Evolutionary conservation across 1,140 invertebrate genomes (phyloP), one percentile per base, ranked within the genome.

Genomic region (Pararge aegeria): DNA sequence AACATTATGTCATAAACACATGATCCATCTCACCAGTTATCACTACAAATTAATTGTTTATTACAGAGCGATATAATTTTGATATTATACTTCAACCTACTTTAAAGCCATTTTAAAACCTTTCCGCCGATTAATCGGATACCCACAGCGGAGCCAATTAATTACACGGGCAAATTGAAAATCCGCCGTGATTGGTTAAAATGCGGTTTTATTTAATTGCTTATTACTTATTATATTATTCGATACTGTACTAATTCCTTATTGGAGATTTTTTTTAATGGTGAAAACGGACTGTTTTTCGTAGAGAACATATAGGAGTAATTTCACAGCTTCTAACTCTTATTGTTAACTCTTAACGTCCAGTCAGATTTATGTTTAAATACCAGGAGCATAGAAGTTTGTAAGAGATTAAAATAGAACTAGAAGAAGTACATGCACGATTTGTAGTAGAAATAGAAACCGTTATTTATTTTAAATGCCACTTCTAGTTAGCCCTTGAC

Each of bases 121-220:
- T 52, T 52, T 52, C 20, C 13, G 21, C 30, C 24, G n/a, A 52
- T 52, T 52, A 52, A 52, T 60, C 50, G 38, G 42, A 52, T 21
- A 42, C 49, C 24, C 24, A 52, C 50, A 52, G 13, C 38, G 38
- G 24, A 60, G 51, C 38, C 42, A 60, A 60, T 60, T 60, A 60
- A 60, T 60, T 53, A 60, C 52, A 46, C 34, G 21, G 21, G 40
- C 30, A 18, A 52, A 59, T 52, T 60, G 57, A 60, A 60, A 51
- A 44, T 50, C 48, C 29, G 34, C 24, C 40, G 16, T 46, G 57
- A 53, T 60, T 46, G 57, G 57, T 37, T 20, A 13, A 40, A 57
- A 51, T 46, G 57, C 38, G 57, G 57, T 53, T 60, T 52, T 44
- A 44, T 53, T 60, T 60, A 60, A 60, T 60, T 60, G 49, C 38